Conservation (phyloP, 1,140 invertebrate species). For the Ceratosolen solmsi region DNA sequence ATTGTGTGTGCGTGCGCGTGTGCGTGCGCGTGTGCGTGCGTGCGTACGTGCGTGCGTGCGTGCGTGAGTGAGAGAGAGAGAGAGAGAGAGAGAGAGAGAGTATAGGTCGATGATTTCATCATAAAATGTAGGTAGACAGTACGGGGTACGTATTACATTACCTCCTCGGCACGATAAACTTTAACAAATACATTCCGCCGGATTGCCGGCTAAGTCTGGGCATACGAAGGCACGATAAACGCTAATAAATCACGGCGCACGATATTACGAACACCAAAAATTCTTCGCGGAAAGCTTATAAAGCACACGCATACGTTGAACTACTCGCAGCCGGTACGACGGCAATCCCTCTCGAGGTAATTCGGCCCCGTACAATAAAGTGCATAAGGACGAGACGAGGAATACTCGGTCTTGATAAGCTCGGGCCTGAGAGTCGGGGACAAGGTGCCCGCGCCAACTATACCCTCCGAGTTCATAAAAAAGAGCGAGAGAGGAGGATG, state of each 20-base stretch:
- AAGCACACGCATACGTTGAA: background rate
- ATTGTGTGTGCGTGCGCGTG: no score
- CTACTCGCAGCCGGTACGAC: background rate
- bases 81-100: no score
- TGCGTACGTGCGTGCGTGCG: no score
- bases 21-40: no score
- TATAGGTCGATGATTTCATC: background rate
- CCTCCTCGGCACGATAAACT: background rate
- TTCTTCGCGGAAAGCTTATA: background rate
- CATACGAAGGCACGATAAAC: background rate
- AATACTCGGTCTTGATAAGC: background rate
- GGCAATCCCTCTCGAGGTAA: background rate
- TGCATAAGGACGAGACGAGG: background rate
- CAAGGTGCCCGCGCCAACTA: background rate
- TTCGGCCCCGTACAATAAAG: background rate
- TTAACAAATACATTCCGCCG: background rate
- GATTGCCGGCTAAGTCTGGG: background rate
- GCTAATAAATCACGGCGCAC: background rate
- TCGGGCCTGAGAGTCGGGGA: background rate
- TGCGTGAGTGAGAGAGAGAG: no score
- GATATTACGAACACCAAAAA: constrained; percentile 8
- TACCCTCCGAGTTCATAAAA: background rate
- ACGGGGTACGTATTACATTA: background rate
- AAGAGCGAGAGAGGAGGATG: background rate
- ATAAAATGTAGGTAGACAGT: background rate